Conservation (phyloP, 2,113 vertebrate genomes). For the Alethe castanea region DNA sequence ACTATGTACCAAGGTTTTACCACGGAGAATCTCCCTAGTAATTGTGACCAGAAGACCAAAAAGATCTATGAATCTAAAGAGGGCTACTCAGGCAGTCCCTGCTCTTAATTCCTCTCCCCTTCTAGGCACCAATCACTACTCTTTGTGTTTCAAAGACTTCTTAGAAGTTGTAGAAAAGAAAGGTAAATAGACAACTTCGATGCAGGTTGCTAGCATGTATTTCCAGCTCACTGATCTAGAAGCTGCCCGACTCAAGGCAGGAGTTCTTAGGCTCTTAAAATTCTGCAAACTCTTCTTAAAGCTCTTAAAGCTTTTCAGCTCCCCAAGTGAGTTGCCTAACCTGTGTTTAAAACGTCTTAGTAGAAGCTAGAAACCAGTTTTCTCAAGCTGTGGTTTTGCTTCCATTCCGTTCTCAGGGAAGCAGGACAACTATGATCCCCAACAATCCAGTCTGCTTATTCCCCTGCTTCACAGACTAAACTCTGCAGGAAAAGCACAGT, state of each 20-base stretch:
- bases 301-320: not conserved
- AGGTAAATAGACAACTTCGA: not conserved
- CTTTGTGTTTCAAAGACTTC: not conserved
- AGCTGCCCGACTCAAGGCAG: not conserved
- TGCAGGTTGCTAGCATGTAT: rapidly evolving
- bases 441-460: not conserved
- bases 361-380: not conserved
- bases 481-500: not conserved
- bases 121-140: not conserved
- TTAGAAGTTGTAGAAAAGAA: not conserved
- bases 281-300: not conserved
- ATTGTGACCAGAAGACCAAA: not conserved
- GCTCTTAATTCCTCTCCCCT: not conserved
- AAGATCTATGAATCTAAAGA: not conserved
- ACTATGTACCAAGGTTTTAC: rapidly evolving
- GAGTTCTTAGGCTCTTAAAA: not conserved
- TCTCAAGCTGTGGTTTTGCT: not conserved
- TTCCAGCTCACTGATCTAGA: not conserved
- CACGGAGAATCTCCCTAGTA: not conserved
- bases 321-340: not conserved
- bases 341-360: not conserved
- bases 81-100: not conserved
- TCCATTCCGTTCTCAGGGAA: not conserved
- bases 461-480: not conserved
- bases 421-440: not conserved